Evolutionary conservation across 2,888 invertebrate genomes (phyloP), one percentile per base, ranked within the genome.

Genomic region (Ochropleura plecta): DNA sequence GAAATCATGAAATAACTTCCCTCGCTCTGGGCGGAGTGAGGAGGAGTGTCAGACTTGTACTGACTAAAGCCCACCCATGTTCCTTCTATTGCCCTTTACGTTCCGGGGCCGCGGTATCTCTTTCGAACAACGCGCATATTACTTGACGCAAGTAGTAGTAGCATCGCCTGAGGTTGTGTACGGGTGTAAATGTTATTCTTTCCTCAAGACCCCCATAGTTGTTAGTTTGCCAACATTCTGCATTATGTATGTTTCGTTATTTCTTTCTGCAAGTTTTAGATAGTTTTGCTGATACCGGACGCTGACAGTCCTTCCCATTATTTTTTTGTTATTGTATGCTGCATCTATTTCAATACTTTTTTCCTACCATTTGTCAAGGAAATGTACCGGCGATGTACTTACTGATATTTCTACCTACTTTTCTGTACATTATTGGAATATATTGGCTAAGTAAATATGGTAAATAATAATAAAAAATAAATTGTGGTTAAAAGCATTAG

Each of bases 201-300:
- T 48, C 46, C 64, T 60, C 46, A 65, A 16, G n/a, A n/a, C 46
- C 55, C 66, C 53, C 20, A 68, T 71, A 84, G 70, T 75, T 67
- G 63, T 62, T 40, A 83, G 70, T 87, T 86, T 10, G 68, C 76
- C 63, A 83, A 84, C 79, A 73, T 74, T 83, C 74, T 74, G 81
- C 83, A 86, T 86, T 79, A 86, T 79, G 76, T 76, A 86, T 81
- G 76, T 75, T 83, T 65, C 42, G 73, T 76, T 78, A 73, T 79
- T 81, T 80, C 75, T 79, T 81, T 79, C 44, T 42, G 7, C 53
- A 84, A 81, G 57, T 85, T 82, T 30, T 46, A 30, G 77, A 85
- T 82, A 81, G 82, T 82, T 82, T 63, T 16, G 59, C 46, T 60
- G 62, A 81, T 82, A 85, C 53, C 53, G 44, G 12, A 3, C 44